Evolutionary conservation across 1,140 invertebrate species (phyloP).

Genomic region (Meloidogyne chitwoodi): DNA sequence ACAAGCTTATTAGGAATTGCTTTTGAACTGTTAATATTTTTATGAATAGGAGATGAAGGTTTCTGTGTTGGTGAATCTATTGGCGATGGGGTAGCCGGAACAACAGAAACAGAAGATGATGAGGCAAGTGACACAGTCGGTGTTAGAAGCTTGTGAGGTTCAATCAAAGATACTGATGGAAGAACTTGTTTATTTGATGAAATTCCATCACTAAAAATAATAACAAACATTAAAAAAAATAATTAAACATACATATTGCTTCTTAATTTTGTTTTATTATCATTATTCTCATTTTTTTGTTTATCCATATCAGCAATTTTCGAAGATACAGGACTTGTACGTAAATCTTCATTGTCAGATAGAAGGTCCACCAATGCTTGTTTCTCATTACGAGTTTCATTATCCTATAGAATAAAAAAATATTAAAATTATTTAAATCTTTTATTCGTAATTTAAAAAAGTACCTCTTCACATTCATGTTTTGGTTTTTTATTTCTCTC

Average conservation of each 20-base stretch:
- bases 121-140: not conserved
- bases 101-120: not conserved
- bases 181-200: no score
- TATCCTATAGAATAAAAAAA: not conserved
- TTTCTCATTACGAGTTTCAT: not conserved
- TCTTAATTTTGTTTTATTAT: not conserved
- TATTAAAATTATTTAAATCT: no score
- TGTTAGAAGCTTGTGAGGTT: not conserved
- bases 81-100: not conserved
- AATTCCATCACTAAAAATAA: no score
- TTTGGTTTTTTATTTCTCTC: not conserved
- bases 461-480: not conserved
- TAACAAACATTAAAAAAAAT: no score
- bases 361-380: slow-evolving; percentile 5
- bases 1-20: no score
- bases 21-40: no score
- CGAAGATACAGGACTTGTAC: no score
- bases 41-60: not conserved
- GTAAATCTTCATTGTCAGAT: slow-evolving; percentile 2
- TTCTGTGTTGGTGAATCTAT: not conserved
- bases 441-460: not conserved
- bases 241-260: no score
- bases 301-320: not conserved
- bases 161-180: no score
- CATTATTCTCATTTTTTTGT: not conserved